phyloP scores from a whole-genome alignment of 2,797 vertebrate genomes.

The Diplodus puntazzo region DNA sequence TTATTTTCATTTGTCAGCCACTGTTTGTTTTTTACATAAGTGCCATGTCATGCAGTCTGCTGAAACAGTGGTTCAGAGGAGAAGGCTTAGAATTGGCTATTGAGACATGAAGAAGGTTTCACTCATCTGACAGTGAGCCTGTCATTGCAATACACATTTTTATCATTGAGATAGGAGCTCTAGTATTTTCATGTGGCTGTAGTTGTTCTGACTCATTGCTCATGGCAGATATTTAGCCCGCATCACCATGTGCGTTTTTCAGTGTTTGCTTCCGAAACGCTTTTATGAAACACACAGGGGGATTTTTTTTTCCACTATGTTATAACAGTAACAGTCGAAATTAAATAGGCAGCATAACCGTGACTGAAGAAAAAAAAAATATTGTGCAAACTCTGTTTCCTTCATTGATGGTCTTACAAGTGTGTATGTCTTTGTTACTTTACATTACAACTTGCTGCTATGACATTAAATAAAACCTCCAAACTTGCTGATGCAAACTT shows the following conservation, averaged over 20 bases:
- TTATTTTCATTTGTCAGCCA: conserved; percentile 58
- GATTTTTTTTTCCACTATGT: conserved; percentile 58
- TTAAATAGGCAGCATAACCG: conserved; percentile 66
- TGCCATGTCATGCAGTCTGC: conserved; percentile 75
- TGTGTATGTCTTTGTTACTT: conserved; percentile 82
- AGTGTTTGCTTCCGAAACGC: conserved; percentile 69
- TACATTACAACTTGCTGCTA: conserved; percentile 84
- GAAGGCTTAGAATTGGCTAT: conserved; percentile 28
- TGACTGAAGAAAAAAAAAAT: conserved; percentile 64
- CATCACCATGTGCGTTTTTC: conserved; percentile 66
- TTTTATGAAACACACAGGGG: conserved; percentile 67
- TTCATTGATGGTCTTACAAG: conserved; percentile 76
- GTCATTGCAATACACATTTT: conserved; percentile 69
- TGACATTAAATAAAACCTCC: conserved; percentile 84
- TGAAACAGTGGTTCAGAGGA: conserved; percentile 30
- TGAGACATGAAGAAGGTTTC: conserved; percentile 33
- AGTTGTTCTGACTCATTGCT: conserved; percentile 63
- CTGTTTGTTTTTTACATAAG: conserved; percentile 71
- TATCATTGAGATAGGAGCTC: conserved; percentile 67
- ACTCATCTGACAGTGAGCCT: conserved; percentile 37
- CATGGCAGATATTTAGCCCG: conserved; percentile 66
- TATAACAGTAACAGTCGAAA: conserved; percentile 57
- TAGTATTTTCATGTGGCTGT: conserved; percentile 75
- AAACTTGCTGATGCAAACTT: conserved; percentile 81
- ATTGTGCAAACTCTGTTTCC: conserved; percentile 76